Conservation (phyloP, 2,113 vertebrate genomes). For the Choloepus hoffmanni region DNA sequence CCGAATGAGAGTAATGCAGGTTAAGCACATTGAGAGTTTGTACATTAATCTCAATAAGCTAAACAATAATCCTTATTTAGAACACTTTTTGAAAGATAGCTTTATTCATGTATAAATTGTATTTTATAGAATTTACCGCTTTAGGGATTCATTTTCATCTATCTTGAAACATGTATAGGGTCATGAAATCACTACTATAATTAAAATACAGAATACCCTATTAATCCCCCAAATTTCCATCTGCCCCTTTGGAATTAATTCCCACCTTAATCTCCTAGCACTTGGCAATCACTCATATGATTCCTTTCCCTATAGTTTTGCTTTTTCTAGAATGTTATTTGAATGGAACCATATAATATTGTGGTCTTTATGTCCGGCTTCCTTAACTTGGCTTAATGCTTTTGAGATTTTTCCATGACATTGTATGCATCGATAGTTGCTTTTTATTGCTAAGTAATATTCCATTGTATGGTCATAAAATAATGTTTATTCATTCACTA, state of each 20-base stretch:
- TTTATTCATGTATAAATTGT: not conserved
- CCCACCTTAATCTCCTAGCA: no score
- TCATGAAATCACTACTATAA: not conserved
- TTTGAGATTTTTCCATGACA: not conserved
- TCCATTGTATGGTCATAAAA: fast-evolving
- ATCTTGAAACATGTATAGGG: not conserved
- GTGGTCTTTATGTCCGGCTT: not conserved
- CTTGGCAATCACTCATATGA: not conserved
- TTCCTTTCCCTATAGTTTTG: not conserved
- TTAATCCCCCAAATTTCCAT: not conserved
- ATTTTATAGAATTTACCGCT: not conserved
- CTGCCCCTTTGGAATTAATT: no score
- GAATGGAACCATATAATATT: no score
- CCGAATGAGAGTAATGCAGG: not conserved
- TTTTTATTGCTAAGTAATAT: not conserved
- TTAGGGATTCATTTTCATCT: not conserved
- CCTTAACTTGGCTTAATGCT: not conserved
- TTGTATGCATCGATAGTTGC: not conserved
- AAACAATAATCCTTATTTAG: not conserved
- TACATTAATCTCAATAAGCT: not conserved
- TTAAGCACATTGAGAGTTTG: not conserved
- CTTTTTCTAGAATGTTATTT: not conserved
- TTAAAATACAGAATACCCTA: not conserved
- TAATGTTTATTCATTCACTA: not conserved
- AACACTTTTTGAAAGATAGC: not conserved